Evolutionary conservation across 2,797 vertebrate species (phyloP).

Genomic region (Chaetophractus vellerosus): DNA sequence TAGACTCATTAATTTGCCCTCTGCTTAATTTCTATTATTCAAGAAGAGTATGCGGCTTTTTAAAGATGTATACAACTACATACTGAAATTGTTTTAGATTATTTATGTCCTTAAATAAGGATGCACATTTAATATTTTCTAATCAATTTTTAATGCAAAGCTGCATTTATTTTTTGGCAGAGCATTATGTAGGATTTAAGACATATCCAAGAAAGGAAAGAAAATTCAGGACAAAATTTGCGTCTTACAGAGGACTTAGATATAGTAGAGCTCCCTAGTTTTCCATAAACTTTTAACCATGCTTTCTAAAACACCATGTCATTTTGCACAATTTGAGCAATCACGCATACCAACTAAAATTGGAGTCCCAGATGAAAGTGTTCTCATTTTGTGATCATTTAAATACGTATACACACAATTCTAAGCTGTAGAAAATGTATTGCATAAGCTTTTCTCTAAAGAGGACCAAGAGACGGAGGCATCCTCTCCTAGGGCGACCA

Average conservation of each 20-base stretch:
- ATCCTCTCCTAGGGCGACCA: conserved; percentile 67
- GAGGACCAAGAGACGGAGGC: conserved; percentile 57
- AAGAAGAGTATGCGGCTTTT: conserved; percentile 79
- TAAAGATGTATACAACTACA: conserved; percentile 62
- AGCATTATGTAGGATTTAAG: conserved; percentile 75
- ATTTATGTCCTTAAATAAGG: conserved; percentile 63
- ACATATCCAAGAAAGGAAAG: conserved; percentile 69
- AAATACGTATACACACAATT: conserved; percentile 65
- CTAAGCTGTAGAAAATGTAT: conserved; percentile 77
- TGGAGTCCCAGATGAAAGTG: conserved; percentile 84
- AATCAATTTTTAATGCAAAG: conserved; percentile 79
- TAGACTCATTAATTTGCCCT: conserved; percentile 75
- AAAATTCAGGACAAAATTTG: conserved; percentile 23
- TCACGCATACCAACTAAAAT: conserved; percentile 80
- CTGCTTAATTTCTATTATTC: conserved; percentile 77
- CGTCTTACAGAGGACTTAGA: conserved; percentile 52
- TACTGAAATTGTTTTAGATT: conserved; percentile 19
- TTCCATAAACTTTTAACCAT: conserved; percentile 79
- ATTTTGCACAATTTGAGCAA: conserved; percentile 82
- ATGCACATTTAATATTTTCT: conserved; percentile 62
- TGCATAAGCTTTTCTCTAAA: conserved; percentile 73
- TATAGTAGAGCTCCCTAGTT: conserved; percentile 62
- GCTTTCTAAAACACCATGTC: conserved; percentile 84
- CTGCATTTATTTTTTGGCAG: conserved; percentile 81
- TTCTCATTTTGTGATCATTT: conserved; percentile 79